Evolutionary conservation across 2,888 invertebrate species (phyloP).

Genomic region (Dione juno): DNA sequence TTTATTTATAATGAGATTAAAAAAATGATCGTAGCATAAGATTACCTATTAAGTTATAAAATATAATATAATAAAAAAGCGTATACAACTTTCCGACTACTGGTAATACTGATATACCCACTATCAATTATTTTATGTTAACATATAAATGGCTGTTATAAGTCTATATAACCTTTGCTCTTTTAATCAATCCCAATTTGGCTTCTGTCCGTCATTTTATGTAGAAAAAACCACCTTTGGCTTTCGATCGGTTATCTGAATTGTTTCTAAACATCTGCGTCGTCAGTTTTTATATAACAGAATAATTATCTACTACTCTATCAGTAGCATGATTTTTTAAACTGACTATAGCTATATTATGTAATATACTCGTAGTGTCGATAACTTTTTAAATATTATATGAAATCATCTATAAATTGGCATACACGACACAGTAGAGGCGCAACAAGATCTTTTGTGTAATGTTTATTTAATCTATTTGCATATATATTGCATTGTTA

Average conservation of each 20-base stretch:
- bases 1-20: no score
- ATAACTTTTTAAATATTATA: background rate
- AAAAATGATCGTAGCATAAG: no score
- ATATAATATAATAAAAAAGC: no score
- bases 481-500: no score
- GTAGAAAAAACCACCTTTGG: conserved; percentile 6
- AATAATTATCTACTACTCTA: background rate
- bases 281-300: background rate
- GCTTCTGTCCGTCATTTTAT: background rate
- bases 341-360: background rate
- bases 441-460: no score
- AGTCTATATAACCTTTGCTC: conserved; percentile 22
- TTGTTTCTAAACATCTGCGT: conserved; percentile 16
- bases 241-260: background rate
- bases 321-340: background rate
- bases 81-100: background rate
- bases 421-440: no score
- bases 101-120: background rate
- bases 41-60: no score
- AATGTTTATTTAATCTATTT: no score
- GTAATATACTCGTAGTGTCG: background rate
- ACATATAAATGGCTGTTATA: conserved; percentile 1
- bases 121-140: conserved; percentile 16
- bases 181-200: conserved; percentile 27
- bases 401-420: no score